These are phyloP conservation scores for Terrapene triunguis DNA, from an alignment of 2,113 vertebrate genomes.

Conservation along the genomic window DNA sequence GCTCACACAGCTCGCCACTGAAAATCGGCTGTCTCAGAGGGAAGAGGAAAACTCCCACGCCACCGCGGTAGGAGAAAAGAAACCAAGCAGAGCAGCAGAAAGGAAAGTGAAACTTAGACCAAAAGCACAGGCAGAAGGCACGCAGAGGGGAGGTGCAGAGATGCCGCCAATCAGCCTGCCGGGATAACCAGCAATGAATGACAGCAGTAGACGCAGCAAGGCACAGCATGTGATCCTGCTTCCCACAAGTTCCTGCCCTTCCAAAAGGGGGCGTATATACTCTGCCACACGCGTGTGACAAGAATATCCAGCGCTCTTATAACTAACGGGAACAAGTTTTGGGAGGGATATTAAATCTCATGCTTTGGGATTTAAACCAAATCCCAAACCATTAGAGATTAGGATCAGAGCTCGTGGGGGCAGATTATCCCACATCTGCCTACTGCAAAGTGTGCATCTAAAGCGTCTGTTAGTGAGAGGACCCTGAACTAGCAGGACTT, in stretches of 20 bases:
- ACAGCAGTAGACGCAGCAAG: not conserved
- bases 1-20: not conserved
- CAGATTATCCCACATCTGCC: not conserved
- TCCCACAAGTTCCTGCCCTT: not conserved
- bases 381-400: not conserved
- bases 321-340: not conserved
- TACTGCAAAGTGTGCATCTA: not conserved
- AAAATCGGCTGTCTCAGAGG: not conserved
- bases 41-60: rapidly evolving
- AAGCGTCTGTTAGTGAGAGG: not conserved
- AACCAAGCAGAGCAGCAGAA: not conserved
- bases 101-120: not conserved
- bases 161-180: rapidly evolving
- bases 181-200: not conserved
- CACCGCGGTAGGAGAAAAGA: no score
- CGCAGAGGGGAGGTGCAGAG: no score
- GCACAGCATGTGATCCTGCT: not conserved
- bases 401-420: not conserved
- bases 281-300: not conserved
- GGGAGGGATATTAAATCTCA: not conserved
- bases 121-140: no score
- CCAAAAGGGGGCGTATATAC: not conserved
- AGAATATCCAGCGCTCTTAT: not conserved
- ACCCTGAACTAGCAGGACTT: no score
- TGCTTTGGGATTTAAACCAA: not conserved